Percentiles rank a stretch among this genome's conserved stretches.
phyloP scores from a whole-genome alignment of 2,797 vertebrate species.

The Taeniopygia guttata region DNA sequence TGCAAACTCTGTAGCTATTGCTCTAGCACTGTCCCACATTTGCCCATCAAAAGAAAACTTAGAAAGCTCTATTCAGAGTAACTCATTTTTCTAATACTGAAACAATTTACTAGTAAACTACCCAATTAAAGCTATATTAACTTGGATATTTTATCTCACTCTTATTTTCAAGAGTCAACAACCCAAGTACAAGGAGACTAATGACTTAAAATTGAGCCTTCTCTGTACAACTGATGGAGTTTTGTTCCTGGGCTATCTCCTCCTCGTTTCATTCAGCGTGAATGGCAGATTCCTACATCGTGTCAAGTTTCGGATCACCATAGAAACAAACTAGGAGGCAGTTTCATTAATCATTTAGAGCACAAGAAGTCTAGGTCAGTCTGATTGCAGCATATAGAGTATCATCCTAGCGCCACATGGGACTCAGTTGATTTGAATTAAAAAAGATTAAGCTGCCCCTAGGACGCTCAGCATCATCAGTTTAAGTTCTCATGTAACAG shows the following conservation, averaged over 20 bases:
- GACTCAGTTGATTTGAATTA: slow-evolving; percentile 96
- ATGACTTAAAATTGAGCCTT: slow-evolving; percentile 54
- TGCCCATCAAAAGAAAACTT: not conserved
- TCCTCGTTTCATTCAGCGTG: slow-evolving; percentile 76
- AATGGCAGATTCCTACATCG: slow-evolving; percentile 94
- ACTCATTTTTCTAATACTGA: slow-evolving; percentile 24
- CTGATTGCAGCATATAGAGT: slow-evolving; percentile 99
- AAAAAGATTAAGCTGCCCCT: slow-evolving; percentile 90
- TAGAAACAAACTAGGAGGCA: slow-evolving; percentile 97
- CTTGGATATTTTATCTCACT: slow-evolving; percentile 23
- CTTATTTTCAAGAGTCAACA: slow-evolving; percentile 34
- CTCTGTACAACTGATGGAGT: slow-evolving; percentile 42
- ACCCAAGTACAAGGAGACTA: slow-evolving; percentile 31
- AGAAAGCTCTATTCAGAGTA: not conserved
- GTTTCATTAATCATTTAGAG: slow-evolving; percentile 99
- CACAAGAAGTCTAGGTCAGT: slow-evolving; percentile 98
- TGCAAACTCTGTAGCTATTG: not conserved
- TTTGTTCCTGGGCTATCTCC: slow-evolving; percentile 63
- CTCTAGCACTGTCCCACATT: not conserved
- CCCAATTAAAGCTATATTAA: slow-evolving; percentile 38
- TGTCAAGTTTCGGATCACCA: slow-evolving; percentile 96
- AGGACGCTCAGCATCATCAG: slow-evolving; percentile 89
- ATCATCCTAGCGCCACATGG: slow-evolving; percentile 92
- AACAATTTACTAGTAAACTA: slow-evolving; percentile 25
- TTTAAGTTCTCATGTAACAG: slow-evolving; percentile 94